Base-by-base conservation (phyloP, 2,797 vertebrate genomes). In the Cryptoblepharus egeriae region DNA sequence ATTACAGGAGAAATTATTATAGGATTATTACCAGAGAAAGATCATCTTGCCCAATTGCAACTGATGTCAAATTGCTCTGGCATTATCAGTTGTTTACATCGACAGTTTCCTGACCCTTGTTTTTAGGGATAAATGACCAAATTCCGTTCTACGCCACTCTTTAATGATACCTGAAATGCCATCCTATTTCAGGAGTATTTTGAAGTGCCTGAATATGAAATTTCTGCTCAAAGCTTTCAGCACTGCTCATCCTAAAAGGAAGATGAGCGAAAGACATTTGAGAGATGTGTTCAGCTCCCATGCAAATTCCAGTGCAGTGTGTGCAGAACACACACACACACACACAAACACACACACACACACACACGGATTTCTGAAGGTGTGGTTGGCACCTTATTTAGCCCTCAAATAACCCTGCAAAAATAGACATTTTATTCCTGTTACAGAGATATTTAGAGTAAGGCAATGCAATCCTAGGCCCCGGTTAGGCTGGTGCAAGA, bases 1-100 rank as follows among this genome's bases (percentile, higher is more conserved):
- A 88, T 87, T 76, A 8, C 49, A 52, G 49, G 49, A 52, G 11
- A 52, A 52, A 52, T 52, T 52, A 52, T 52, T 35, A 82, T 81
- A 81, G 67, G 35, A 15, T 55, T 52, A 2, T 18, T 86, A 28
- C 15, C 80, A 45, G 39, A 45, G 55, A 57, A 61, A 73, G 75
- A 79, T 68, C 28, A 39, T 18, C 26, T 1, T 22, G 79, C 6
- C 30, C 85, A 83, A 77, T 79, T 91, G 24, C 30, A 35, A 85
- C 86, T 88, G 58, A 64, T 28, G 37, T 82, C 68, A 87, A 85
- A 80, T 83, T 55, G 52, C 85, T 65, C 6, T 78, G 20, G 5
- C 58, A 83, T 81, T 87, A 90, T 89, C 75, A 63, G 1, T 68
- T 86, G 81, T 79, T 90, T 80, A 11, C 68, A 73, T 49, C 60